Evolutionary conservation across 2,888 invertebrate genomes (phyloP).

Genomic region (Tenthredo distinguenda): DNA sequence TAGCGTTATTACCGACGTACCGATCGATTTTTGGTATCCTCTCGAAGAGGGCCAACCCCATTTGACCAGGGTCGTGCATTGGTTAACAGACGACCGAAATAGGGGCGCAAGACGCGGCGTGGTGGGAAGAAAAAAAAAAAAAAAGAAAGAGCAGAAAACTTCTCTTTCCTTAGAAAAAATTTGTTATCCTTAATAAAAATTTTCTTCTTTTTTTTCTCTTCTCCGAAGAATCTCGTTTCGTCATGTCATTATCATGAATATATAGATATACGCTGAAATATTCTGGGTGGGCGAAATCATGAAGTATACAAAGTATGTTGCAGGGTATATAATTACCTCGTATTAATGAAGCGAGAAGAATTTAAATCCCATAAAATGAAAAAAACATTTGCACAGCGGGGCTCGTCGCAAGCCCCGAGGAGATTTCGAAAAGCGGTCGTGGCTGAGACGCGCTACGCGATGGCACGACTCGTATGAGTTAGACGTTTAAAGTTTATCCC

Average conservation of each 20-base stretch:
- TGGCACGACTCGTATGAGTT: neutral
- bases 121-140: neutral
- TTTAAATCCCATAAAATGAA: neutral
- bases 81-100: neutral
- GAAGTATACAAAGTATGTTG: neutral
- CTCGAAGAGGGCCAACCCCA: constrained; percentile 59
- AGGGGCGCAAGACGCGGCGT: neutral
- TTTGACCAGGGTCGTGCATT: neutral
- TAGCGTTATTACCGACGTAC: constrained; percentile 71
- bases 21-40: constrained; percentile 69
- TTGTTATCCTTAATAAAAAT: neutral
- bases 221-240: neutral
- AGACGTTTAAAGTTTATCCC: too few species aligned
- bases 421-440: neutral
- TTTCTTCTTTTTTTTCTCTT: neutral
- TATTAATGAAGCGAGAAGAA: neutral
- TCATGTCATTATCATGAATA: neutral
- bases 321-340: constrained; percentile 31
- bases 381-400: constrained; percentile 14
- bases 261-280: neutral
- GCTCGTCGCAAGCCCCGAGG: neutral
- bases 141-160: neutral
- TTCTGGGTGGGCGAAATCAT: constrained; percentile 12
- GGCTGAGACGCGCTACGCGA: neutral
- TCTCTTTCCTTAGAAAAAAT: neutral